Evolutionary conservation across 1,140 invertebrate genomes (phyloP).

Genomic region (Steinernema khuongi): DNA sequence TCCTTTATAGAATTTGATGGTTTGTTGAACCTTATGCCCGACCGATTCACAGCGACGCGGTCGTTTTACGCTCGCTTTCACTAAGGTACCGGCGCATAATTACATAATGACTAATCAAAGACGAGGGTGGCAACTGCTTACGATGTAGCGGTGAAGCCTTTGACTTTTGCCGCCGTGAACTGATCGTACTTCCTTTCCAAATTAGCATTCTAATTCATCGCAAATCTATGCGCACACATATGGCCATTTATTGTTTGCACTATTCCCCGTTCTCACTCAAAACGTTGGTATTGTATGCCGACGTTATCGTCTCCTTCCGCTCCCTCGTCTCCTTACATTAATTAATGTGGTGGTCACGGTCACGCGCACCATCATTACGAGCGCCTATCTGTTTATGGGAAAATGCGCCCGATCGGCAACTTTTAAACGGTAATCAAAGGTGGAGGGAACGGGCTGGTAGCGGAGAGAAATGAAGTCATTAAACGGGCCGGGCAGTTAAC

Average conservation of each 20-base stretch:
- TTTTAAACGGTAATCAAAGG: constrained; percentile 7
- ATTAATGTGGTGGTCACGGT: constrained; percentile 16
- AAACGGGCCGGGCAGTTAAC: too few species aligned
- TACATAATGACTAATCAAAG: too few species aligned
- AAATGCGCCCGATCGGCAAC: background rate
- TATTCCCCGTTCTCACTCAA: background rate
- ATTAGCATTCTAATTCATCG: background rate
- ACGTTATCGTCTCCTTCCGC: background rate
- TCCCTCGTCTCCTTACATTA: background rate
- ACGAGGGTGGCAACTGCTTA: too few species aligned
- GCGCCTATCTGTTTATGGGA: constrained; percentile 5
- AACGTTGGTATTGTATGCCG: background rate
- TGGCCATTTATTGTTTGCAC: background rate
- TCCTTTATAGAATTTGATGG: too few species aligned
- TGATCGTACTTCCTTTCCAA: background rate
- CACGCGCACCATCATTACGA: constrained; percentile 13
- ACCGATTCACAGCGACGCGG: too few species aligned
- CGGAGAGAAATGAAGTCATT: background rate
- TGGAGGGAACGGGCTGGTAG: too few species aligned
- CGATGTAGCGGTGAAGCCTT: background rate
- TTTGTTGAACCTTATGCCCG: too few species aligned
- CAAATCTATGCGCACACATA: background rate
- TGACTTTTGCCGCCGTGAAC: too few species aligned
- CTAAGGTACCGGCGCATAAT: too few species aligned
- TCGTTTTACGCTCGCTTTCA: too few species aligned